Base-by-base conservation (phyloP, 2,113 vertebrate species). In the Paradisaea rubra region DNA sequence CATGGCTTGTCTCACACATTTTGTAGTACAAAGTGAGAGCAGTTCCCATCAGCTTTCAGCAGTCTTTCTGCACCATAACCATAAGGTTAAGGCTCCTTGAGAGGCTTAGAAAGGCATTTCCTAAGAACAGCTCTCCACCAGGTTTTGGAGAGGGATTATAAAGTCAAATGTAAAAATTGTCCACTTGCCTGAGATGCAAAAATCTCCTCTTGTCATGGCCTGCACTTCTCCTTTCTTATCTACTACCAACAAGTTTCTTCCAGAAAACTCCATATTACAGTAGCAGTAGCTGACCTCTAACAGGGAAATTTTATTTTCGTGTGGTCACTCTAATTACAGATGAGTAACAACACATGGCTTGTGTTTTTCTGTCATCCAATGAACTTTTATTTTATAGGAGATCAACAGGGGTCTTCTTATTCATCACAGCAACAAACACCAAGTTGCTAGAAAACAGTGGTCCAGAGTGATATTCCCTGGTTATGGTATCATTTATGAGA, bases 131-230 rank as follows among this genome's bases (percentile, higher is more conserved):
- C 24, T 72, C 13, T 47, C 41, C 20, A 33, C 5, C 6, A 22
- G 31, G 25, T 72, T 79, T 71, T 65, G 24, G 6, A 24, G 11
- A 70, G 7, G n/a, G 18, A 11, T 27, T 81, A 21, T 86, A 68
- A 59, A 64, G 8, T 76, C 20, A 83, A 77, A 49, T 0, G 0
- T 22, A 47, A 4, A 49, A 50, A 79, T 20, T 44, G 2, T n/a
- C 20, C 64, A 5, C 33, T 79, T 71, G 15, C 9, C 24, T n/a
- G 64, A 52, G n/a, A 59, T 30, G 10, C 17, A 63, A 31, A 13
- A 28, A 17, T 37, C 13, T 30, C 8, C 22, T 63, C 25, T 79
- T 49, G 31, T 15, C 19, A 30, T 4, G 5, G 23, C 3, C 33
- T 73, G n/a, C 9, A 18, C 4, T 41, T 77, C 22, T 44, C 22